Base-by-base conservation (phyloP, 2,113 vertebrate species). In the Camelus dromedarius region DNA sequence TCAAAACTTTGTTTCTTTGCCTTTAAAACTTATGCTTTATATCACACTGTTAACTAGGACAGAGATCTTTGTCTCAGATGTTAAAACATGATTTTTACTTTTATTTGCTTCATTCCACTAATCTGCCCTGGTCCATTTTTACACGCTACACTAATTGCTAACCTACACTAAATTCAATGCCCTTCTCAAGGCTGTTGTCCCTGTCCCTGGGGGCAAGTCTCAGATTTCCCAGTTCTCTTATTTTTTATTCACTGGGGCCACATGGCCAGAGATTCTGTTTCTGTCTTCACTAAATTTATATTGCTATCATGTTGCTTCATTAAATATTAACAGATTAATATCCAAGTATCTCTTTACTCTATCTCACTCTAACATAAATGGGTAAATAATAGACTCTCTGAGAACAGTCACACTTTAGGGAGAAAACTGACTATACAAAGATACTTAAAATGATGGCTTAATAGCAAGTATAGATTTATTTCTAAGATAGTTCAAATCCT, bases 341-440 rank as follows among this genome's bases (percentile, higher is more conserved):
- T 76, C 13, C 52, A 86, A 35, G 18, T 52, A 75, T 35, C n/a
- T 85, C 79, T 86, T 93, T 60, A 86, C n/a, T 93, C 32, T 58
- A 46, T 87, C 22, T 93, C 58, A 70, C 73, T 92, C 92, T 77
- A 30, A 96, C 95, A 67, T 32, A 77, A 95, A 46, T 52, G 5
- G 48, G 1, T 1, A 90, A 80, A 60, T 32, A 66, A 80, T 19
- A 82, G 35, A 91, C 8, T 15, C 26, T 46, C 89, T 83, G 32
- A 64, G 58, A 81, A 73, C 2, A 62, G 35, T 48, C 10, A 75
- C 0, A 20, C 30, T 92, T 92, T 72, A 42, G 5, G 56, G 13
- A 50, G 28, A 60, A 91, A 75, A 52, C 6, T 58, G 48, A 56
- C 7, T n/a, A 20, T 54, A 75, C 4, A 77, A 32, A 70, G 52